Evolutionary conservation across 2,888 invertebrate genomes (phyloP), one percentile per base, ranked within the genome.

Genomic region (Melolontha melolontha): DNA sequence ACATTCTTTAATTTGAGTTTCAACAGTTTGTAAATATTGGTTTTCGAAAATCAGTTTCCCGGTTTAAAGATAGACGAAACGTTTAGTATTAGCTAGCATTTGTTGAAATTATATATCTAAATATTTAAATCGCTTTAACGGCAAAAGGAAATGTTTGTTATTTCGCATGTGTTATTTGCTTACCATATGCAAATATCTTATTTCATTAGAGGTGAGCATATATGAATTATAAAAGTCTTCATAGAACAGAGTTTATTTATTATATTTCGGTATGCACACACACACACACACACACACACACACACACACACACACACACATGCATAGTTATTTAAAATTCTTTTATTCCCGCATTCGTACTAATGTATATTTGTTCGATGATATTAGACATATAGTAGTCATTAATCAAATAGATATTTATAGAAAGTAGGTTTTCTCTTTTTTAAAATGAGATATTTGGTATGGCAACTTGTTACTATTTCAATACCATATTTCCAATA

Each of bases 131-230:
- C 47, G 11, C 7, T 59, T 44, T 47, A 59, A 44, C 29, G 47
- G 59, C 59, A 47, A 44, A 47, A 59, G 59, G 59, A 47, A 59
- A 44, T 59, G 59, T 59, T 59, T 59, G 59, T 59, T 59, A 59
- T 44, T 59, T 59, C 59, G 59, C 29, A 59, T 59, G 59, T 59
- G 59, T 59, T 59, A 59, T 59, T 59, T 59, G 59, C 59, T 59
- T 59, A 47, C 34, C 42, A 22, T 57, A 42, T 57, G 42, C 27
- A 57, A 41, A 42, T 57, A 57, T 16, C 42, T 41, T 57, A 44
- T 47, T 34, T 59, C 47, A 47, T 42, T 59, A 34, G 59, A 59
- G 29, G 14, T 42, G 12, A 57, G 55, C 27, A 59, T 29, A 57
- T 16, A 44, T 47, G 59, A 59, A 47, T 59, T 59, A 47, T 44